Percentiles rank a stretch among this genome's conserved stretches.
These are phyloP conservation scores for Tinea trinotella DNA, from an alignment of 2,888 invertebrate species.

Conservation along the genomic window DNA sequence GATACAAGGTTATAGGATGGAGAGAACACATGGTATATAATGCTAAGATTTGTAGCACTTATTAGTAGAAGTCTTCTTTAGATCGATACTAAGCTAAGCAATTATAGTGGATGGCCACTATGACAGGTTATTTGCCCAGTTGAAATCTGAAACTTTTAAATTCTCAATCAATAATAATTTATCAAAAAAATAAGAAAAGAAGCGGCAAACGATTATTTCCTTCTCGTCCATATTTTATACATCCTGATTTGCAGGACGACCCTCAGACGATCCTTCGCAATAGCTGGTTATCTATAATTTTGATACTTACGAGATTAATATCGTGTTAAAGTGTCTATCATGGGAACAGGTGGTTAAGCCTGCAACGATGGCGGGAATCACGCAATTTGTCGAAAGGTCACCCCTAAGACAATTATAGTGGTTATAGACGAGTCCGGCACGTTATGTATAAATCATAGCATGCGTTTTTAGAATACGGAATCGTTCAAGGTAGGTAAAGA, in stretches of 20 bases:
- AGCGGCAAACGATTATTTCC: background rate
- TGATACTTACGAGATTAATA: constrained; percentile 34
- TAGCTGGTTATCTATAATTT: constrained; percentile 36
- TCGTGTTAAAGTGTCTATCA: constrained; percentile 33
- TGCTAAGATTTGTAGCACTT: too few relatives aligned
- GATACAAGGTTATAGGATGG: too few relatives aligned
- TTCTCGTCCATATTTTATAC: constrained; percentile 20
- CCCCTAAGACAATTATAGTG: constrained; percentile 29
- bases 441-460: constrained; percentile 8
- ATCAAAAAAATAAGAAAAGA: background rate
- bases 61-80: too few relatives aligned
- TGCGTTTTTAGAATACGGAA: background rate
- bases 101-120: too few relatives aligned
- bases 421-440: constrained; percentile 22
- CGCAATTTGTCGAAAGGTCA: constrained; percentile 39
- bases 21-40: too few relatives aligned
- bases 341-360: constrained; percentile 26
- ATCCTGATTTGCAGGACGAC: constrained; percentile 35
- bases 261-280: constrained; percentile 24
- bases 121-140: too few relatives aligned
- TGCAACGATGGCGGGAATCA: constrained; percentile 28
- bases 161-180: background rate
- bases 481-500: too few relatives aligned
- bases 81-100: too few relatives aligned
- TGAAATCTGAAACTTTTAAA: too few relatives aligned